phyloP scores from a whole-genome alignment of 2,113 vertebrate genomes.

The Montifringilla adamsi region DNA sequence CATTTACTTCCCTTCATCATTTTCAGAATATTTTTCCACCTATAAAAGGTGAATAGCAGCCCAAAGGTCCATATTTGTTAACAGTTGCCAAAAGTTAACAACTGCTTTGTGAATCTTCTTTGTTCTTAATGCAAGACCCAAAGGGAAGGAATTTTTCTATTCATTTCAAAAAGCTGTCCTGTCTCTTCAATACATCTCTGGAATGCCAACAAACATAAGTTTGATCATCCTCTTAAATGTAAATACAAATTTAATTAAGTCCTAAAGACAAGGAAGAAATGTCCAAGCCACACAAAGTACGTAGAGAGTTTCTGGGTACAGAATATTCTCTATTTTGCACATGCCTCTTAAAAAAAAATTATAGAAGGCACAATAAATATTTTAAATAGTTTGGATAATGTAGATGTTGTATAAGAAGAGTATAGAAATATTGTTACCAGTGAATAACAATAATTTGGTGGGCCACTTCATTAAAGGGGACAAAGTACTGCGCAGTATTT shows the following conservation, averaged over 20 bases:
- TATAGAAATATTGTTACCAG: neutral
- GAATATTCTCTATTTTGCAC: neutral
- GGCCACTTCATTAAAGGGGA: neutral
- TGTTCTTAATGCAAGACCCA: neutral
- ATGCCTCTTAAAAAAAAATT: neutral
- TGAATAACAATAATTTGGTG: neutral
- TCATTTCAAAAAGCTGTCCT: neutral
- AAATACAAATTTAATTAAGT: neutral
- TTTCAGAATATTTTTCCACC: neutral
- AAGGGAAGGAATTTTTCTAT: neutral
- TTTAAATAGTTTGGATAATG: neutral
- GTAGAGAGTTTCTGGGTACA: neutral
- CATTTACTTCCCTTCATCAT: neutral
- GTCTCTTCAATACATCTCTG: neutral
- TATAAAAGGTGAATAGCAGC: neutral
- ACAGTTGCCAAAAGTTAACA: neutral
- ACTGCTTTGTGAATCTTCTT: neutral
- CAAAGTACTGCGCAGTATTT: neutral
- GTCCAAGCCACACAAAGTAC: neutral
- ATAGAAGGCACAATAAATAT: neutral
- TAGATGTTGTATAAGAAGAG: neutral
- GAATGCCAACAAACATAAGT: neutral
- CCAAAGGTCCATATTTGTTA: neutral
- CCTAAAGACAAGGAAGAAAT: neutral
- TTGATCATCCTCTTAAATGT: neutral